A percentile compares a stretch with the other conserved stretches of the same genome.
These are phyloP conservation scores for Diceros bicornis DNA, from an alignment of 2,797 vertebrate species.

Conservation along the genomic window DNA sequence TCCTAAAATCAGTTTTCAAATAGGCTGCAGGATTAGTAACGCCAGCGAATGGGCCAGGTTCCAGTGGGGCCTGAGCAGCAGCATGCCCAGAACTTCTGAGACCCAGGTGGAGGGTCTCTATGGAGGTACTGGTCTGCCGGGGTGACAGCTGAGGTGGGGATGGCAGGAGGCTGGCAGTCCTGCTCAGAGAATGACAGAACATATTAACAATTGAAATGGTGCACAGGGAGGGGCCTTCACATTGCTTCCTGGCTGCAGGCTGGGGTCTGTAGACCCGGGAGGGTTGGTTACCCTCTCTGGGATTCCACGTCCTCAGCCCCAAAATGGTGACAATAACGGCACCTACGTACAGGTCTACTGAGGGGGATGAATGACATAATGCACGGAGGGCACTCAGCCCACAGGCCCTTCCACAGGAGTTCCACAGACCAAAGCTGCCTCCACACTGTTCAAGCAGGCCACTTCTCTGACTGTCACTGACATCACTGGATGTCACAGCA, in stretches of 20 bases:
- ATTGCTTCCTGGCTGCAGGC: fast-evolving
- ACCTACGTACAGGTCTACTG: fast-evolving
- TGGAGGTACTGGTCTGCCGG: no score
- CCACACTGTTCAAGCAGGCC: not conserved
- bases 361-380: not conserved
- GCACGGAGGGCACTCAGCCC: not conserved
- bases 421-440: not conserved
- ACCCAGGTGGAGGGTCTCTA: not conserved
- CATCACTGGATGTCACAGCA: fast-evolving
- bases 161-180: no score
- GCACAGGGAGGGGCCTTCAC: fast-evolving
- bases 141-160: no score
- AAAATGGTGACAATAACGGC: not conserved
- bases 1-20: not conserved
- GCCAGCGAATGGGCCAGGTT: not conserved
- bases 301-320: not conserved
- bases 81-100: not conserved
- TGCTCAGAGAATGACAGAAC: not conserved
- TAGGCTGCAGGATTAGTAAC: not conserved
- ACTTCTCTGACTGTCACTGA: fast-evolving
- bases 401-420: no score
- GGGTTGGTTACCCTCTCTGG: not conserved
- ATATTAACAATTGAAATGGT: not conserved
- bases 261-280: not conserved
- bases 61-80: not conserved